Percentiles rank a stretch among this genome's conserved stretches.
These are phyloP conservation scores for Cassiopea xamachana DNA, from an alignment of 30 jellyfish, hydroid and myxozoan genomes.

Conservation along the genomic window DNA sequence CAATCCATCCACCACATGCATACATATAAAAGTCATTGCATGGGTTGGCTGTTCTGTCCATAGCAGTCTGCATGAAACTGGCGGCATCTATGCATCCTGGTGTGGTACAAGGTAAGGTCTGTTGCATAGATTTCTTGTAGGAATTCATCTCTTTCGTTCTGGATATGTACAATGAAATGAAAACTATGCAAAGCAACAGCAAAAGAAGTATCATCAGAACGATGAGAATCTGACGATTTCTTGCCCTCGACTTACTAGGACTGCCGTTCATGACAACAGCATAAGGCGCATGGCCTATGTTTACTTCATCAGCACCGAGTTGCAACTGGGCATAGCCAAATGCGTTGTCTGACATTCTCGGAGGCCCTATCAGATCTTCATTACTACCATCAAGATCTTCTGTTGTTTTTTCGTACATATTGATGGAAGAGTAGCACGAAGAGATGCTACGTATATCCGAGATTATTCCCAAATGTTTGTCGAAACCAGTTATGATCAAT, in stretches of 20 bases:
- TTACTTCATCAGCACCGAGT: conserved; percentile 58
- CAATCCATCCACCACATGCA: conserved; percentile 94
- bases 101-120: conserved; percentile 45
- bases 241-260: conserved; percentile 24
- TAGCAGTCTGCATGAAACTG: conserved; percentile 76
- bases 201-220: background rate
- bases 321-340: conserved; percentile 70
- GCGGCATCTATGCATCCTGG: conserved; percentile 91
- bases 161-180: conserved; percentile 36
- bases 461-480: background rate
- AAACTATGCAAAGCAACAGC: conserved; percentile 23
- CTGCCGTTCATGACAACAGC: conserved; percentile 47
- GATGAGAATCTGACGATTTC: conserved; percentile 33
- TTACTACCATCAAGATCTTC: conserved; percentile 75
- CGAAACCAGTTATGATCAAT: background rate
- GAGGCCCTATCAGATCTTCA: conserved; percentile 77
- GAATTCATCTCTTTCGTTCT: background rate
- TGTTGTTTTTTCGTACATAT: conserved; percentile 57
- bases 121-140: background rate
- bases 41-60: conserved; percentile 75
- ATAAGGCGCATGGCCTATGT: conserved; percentile 52
- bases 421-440: background rate
- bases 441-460: background rate
- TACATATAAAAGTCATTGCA: conserved; percentile 80
- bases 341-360: conserved; percentile 38